A percentile compares a stretch with the other conserved stretches of the same genome.
phyloP scores from a whole-genome alignment of 2,888 invertebrate genomes.

The Spodoptera picta region DNA sequence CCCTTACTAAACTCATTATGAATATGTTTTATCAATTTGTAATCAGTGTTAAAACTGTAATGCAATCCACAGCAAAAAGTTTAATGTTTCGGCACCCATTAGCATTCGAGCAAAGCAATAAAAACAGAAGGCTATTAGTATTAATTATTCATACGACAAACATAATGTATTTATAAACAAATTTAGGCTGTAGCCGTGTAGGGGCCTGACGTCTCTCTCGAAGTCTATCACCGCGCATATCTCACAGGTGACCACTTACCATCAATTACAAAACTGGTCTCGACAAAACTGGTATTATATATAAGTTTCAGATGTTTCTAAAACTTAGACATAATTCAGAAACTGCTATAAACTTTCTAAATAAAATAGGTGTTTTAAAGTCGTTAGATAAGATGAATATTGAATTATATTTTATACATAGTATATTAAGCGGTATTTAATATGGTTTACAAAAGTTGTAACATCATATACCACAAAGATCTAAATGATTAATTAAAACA shows the following conservation, averaged over 20 bases:
- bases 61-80: conserved; percentile 13
- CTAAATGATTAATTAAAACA: no score
- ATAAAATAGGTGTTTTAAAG: not conserved
- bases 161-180: no score
- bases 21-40: conserved; percentile 7
- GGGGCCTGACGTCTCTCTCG: no score
- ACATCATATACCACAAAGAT: no score
- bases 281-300: conserved; percentile 1
- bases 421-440: no score
- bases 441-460: no score
- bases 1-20: not conserved
- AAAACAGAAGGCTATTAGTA: conserved; percentile 16
- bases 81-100: conserved; percentile 8
- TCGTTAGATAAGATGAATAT: no score
- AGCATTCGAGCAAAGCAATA: conserved; percentile 22
- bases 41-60: conserved; percentile 2
- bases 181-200: no score
- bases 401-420: no score
- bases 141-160: conserved; percentile 33
- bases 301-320: conserved; percentile 8
- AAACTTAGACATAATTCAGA: conserved; percentile 16
- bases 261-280: no score
- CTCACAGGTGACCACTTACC: no score
- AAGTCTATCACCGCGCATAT: no score
- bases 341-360: conserved; percentile 23